Evolutionary conservation across 2,888 invertebrate species (phyloP).

Genomic region (Lepidochrysops patricia): DNA sequence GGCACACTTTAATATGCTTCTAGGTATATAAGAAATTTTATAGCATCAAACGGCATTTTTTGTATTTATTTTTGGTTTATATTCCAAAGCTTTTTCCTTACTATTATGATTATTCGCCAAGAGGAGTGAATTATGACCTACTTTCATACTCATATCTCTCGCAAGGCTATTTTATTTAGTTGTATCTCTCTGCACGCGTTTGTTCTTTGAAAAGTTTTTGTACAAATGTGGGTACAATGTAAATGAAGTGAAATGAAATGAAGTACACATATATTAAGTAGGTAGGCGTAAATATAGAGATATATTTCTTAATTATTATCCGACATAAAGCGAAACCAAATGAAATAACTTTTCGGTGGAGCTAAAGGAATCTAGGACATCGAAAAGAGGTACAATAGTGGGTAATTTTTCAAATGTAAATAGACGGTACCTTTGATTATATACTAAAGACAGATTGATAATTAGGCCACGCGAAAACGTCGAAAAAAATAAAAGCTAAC

Average conservation of each 20-base stretch:
- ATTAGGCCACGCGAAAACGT: no score
- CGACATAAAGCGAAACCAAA: no score
- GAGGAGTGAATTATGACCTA: background rate
- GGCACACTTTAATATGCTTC: no score
- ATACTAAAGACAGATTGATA: no score
- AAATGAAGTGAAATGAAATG: background rate
- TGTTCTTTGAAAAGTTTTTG: background rate
- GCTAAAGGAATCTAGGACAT: no score
- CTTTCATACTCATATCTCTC: background rate
- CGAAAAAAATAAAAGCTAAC: no score
- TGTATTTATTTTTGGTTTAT: background rate
- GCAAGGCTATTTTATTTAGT: background rate
- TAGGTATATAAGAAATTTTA: background rate
- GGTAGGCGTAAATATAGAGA: background rate
- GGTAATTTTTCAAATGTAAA: no score
- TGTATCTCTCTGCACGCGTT: background rate
- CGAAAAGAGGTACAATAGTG: no score
- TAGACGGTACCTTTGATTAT: no score
- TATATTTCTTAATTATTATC: no score
- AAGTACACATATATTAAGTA: background rate
- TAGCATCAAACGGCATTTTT: background rate
- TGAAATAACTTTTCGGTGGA: no score
- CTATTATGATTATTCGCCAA: background rate
- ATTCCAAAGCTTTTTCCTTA: background rate
- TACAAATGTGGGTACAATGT: background rate